Base-by-base conservation (phyloP, 1,140 invertebrate species). In the Lasioglossum baleicum region DNA sequence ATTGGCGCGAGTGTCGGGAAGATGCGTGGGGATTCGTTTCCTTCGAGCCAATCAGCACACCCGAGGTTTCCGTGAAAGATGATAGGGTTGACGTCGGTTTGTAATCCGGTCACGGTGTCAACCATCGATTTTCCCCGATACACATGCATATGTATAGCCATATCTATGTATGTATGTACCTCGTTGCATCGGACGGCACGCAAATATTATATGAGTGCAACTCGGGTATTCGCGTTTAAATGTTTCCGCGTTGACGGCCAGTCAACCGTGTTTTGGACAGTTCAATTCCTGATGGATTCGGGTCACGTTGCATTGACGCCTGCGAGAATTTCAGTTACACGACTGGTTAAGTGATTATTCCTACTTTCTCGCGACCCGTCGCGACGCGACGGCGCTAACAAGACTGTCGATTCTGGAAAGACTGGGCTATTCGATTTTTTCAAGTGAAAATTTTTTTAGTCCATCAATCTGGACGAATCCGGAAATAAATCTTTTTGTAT, bases 181-280 rank as follows among this genome's bases (percentile, higher is more conserved):
- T 66, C 64, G 20, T 64, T 64, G 63, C 42, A 40, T 44, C 40
- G 40, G 44, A 22, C 40, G 7, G 20, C 20, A 35, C 64, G 64
- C 40, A 66, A 66, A 66, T 66, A 66, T 66, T 66, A 66, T 66
- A 66, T 66, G 64, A 66, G 40, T 40, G 64, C 20, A n/a, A 17
- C 8, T 22, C 17, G 64, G 42, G 64, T 66, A 35, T 69, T 35
- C 48, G 7, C 48, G 48, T 53, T 56, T 48, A 69, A 48, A 6
- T 10, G 11, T 69, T 68, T 53, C 7, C 13, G 48, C 31, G 31
- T 56, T 13, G 67, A 56, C 20, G 26, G 15, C 48, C 22, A 69
- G 48, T n/a, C 66, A 15, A 31, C 15, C 8, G 15, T 68, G n/a
- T 51, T 22, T 15, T 15, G 26, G 48, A 20, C 67, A 26, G 26